Percentiles rank a stretch among this genome's conserved stretches.
Evolutionary conservation across 2,113 vertebrate genomes (phyloP).

Genomic region (Lagopus leucura): DNA sequence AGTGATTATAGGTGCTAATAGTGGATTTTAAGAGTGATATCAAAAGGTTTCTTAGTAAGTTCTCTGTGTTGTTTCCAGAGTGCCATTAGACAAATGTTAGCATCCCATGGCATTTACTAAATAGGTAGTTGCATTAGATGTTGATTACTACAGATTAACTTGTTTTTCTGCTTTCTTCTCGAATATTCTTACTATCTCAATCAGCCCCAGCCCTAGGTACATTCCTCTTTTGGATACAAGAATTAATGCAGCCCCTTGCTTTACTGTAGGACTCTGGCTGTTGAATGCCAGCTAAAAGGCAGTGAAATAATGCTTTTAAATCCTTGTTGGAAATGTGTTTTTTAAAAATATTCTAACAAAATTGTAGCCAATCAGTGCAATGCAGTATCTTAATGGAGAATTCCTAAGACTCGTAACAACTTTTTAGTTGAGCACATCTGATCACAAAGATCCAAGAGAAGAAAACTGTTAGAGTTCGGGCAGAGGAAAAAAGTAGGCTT

Average conservation of each 20-base stretch:
- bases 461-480: neutral
- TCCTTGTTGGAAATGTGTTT: accelerated
- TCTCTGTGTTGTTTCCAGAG: neutral
- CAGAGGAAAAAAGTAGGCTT: accelerated
- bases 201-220: accelerated
- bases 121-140: neutral
- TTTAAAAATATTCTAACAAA: neutral
- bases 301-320: neutral
- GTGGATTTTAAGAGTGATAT: constrained; percentile 64
- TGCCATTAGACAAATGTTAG: neutral
- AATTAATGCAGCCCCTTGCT: accelerated
- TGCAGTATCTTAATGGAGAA: neutral
- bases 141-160: neutral
- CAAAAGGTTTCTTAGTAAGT: neutral
- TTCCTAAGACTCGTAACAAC: neutral
- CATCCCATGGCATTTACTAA: neutral
- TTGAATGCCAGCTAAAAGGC: neutral
- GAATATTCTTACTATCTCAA: neutral
- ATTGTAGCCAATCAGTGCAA: neutral
- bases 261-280: neutral
- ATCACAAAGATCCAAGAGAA: neutral
- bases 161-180: neutral
- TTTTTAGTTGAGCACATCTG: neutral
- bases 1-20: constrained; percentile 55
- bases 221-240: neutral